Conservation (phyloP, 2,113 vertebrate species). For the Lipophrys pholis region DNA sequence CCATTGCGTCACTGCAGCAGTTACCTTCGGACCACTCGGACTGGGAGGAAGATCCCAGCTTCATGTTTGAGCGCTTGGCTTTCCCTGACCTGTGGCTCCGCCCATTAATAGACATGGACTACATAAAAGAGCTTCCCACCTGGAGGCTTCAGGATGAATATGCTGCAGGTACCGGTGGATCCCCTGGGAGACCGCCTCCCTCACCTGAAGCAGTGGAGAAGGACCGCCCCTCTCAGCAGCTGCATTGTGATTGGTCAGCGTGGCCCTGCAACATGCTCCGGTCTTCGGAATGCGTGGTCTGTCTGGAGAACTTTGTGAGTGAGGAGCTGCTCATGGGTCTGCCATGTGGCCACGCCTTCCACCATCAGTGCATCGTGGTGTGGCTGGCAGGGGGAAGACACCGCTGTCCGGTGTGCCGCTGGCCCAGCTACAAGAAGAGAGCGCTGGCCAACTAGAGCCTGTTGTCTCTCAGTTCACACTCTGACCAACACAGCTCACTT, state of each 20-base stretch:
- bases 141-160: conserved; percentile 85
- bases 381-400: conserved; percentile 93
- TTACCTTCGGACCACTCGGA: conserved; percentile 89
- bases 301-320: conserved; percentile 91
- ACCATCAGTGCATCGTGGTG: conserved; percentile 95
- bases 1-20: conserved; percentile 93
- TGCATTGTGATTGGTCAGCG: conserved; percentile 82
- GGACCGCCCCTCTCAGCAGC: background rate
- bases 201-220: background rate
- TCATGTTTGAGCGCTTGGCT: conserved; percentile 91
- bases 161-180: background rate
- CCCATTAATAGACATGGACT: conserved; percentile 93
- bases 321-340: conserved; percentile 92
- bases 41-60: conserved; percentile 94
- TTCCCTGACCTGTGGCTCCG: conserved; percentile 98
- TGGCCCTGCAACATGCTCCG: conserved; percentile 90
- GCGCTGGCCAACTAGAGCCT: conserved; percentile 25
- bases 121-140: conserved; percentile 92
- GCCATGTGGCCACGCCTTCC: conserved; percentile 96
- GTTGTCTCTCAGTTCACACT: too few species aligned
- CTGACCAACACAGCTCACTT: too few species aligned
- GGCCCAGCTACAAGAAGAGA: conserved; percentile 96
- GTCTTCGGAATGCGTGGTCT: conserved; percentile 96
- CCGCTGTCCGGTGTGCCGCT: conserved; percentile 96
- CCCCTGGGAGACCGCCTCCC: too few species aligned